phyloP scores from a whole-genome alignment of 2,113 vertebrate species.

The Dicerorhinus sumatrensis region DNA sequence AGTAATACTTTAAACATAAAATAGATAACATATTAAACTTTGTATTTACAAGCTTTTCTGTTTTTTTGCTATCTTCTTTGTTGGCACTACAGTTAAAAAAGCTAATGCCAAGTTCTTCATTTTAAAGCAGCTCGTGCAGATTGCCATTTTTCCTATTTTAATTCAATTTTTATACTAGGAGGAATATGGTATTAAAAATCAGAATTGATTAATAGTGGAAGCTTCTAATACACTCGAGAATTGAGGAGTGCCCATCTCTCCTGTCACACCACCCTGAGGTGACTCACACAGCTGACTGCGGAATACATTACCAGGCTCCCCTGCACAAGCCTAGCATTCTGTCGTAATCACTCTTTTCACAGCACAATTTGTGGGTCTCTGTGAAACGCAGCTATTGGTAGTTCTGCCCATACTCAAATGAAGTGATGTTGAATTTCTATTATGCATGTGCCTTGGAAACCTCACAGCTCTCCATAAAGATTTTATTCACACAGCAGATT shows the following conservation, averaged over 20 bases:
- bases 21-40: background rate
- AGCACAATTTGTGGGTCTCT: slow-evolving; percentile 87
- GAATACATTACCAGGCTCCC: slow-evolving; percentile 81
- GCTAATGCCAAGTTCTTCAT: slow-evolving; percentile 23
- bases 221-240: slow-evolving; percentile 78
- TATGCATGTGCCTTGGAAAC: slow-evolving; percentile 89
- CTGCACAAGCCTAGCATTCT: slow-evolving; percentile 79
- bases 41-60: background rate
- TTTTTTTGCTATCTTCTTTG: slow-evolving; percentile 24
- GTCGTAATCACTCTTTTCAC: slow-evolving; percentile 85
- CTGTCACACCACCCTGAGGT: slow-evolving; percentile 66
- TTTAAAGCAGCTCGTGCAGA: slow-evolving; percentile 75
- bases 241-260: slow-evolving; percentile 68
- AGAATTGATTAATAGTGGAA: slow-evolving; percentile 83
- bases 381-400: slow-evolving; percentile 84
- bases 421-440: slow-evolving; percentile 90
- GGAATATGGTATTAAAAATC: slow-evolving; percentile 73
- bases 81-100: slow-evolving; percentile 68
- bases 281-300: slow-evolving; percentile 77
- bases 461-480: slow-evolving; percentile 89
- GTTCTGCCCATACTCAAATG: slow-evolving; percentile 84
- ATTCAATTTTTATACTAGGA: slow-evolving; percentile 78
- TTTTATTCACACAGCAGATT: slow-evolving; percentile 91
- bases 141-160: slow-evolving; percentile 80
- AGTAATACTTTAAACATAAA: slow-evolving; percentile 33